Base-by-base conservation (phyloP, 1,140 invertebrate species). In the Drosophila pectinifera region DNA sequence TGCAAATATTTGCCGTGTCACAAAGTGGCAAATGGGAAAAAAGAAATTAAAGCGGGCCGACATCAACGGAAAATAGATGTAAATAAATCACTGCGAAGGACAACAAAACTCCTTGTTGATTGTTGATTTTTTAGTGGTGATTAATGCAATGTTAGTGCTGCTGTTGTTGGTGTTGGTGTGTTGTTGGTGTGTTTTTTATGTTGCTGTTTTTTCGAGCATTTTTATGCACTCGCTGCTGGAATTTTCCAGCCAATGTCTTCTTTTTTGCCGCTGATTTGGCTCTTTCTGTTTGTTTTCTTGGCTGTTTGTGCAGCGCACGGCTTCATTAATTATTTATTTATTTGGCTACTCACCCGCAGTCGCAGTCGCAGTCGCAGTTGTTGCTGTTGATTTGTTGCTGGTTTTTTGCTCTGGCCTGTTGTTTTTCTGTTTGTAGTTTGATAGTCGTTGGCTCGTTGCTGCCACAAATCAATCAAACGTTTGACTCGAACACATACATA, bases 251-350 rank as follows among this genome's bases (percentile, higher is more conserved):
- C 46, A 16, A 31, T 39, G 3, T 39, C 31, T 62, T 63, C n/a
- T 45, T 45, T 62, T 4, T 20, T 34, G 16, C 11, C 49, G 20
- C 36, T 55, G 38, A 8, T 6, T 31, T 20, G 31, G 38, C 16
- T 26, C 18, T 38, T 56, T 74, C 11, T 42, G 24, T 65, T 54
- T 56, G 26, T 51, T 42, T 65, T 59, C 20, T 54, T 61, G 75
- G 56, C 72, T 79, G 51, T 69, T 56, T 86, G 68, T 80, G 67
- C 55, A 78, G 65, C 68, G 65, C 34, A 77, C 41, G 64, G 45
- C 69, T 70, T 80, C 78, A 86, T 85, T 78, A 86, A 85, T 86
- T 78, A 81, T 86, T 84, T 84, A 84, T 73, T 84, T 81, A 54
- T 77, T 79, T 85, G 43, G 61, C 81, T 85, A 85, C 81, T 85